Evolutionary conservation across 2,797 vertebrate species (phyloP).

Genomic region (Falco biarmicus): DNA sequence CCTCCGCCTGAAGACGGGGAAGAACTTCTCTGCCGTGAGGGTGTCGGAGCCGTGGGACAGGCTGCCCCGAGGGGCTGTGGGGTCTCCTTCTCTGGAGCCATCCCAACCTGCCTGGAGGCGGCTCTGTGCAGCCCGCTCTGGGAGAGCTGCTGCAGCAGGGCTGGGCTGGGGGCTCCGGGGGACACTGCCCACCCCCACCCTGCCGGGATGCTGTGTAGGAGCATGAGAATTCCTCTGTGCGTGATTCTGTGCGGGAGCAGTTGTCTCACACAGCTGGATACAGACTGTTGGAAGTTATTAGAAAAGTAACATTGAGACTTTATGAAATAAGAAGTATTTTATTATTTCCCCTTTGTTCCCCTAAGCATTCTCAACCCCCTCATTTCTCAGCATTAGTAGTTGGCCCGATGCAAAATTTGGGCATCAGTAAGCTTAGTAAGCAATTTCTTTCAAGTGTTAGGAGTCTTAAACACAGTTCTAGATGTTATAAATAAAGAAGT

Average conservation of each 20-base stretch:
- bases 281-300: neutral
- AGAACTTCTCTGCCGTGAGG: no score
- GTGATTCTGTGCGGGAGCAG: neutral
- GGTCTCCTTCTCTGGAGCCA: no score
- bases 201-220: no score
- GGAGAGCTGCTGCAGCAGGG: no score
- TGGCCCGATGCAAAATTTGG: neutral
- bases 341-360: neutral
- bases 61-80: no score
- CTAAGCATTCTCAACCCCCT: neutral
- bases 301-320: neutral
- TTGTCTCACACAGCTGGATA: neutral
- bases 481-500: neutral
- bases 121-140: no score
- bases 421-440: neutral
- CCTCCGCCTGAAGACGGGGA: no score
- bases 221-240: no score
- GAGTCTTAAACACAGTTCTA: neutral
- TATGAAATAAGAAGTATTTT: neutral
- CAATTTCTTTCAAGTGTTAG: neutral
- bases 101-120: no score
- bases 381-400: neutral
- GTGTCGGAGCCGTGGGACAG: no score
- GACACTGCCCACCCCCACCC: no score
- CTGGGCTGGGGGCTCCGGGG: no score